These are phyloP conservation scores for Drosophila seclusa DNA, from an alignment of 2,888 invertebrate species.

Conservation along the genomic window DNA sequence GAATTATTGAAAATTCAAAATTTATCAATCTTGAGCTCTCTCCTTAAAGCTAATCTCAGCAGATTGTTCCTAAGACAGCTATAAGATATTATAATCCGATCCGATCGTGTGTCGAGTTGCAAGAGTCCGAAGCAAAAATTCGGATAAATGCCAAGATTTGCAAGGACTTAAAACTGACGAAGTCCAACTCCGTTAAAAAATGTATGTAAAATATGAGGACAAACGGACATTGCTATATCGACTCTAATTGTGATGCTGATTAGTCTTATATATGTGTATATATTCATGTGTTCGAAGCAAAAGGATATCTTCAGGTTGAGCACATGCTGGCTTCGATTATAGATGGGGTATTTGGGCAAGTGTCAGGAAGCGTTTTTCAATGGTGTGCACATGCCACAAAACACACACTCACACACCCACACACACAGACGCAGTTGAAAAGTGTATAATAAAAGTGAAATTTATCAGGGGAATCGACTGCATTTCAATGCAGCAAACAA, in stretches of 20 bases:
- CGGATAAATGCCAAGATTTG: no score
- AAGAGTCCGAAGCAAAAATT: no score
- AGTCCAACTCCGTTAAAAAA: no score
- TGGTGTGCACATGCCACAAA: conserved; percentile 34
- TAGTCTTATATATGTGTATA: background rate
- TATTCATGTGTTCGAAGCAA: background rate
- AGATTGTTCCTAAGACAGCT: background rate
- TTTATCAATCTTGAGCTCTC: background rate
- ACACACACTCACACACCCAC: conserved; percentile 26
- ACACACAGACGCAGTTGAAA: conserved; percentile 20
- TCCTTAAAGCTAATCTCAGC: background rate
- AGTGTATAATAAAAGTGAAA: conserved; percentile 64
- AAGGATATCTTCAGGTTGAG: background rate
- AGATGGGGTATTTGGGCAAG: background rate
- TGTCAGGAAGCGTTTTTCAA: conserved; percentile 19
- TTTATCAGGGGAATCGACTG: conserved; percentile 73
- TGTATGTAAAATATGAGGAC: background rate
- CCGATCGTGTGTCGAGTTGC: background rate
- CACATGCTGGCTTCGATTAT: background rate
- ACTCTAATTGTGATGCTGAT: background rate
- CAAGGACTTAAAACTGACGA: no score
- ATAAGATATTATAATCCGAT: background rate
- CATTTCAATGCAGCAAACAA: conserved; percentile 50
- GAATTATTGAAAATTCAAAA: no score
- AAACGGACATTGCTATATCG: background rate